These are phyloP conservation scores for Forficula auricularia DNA, from an alignment of 1,140 invertebrate genomes.

Conservation along the genomic window DNA sequence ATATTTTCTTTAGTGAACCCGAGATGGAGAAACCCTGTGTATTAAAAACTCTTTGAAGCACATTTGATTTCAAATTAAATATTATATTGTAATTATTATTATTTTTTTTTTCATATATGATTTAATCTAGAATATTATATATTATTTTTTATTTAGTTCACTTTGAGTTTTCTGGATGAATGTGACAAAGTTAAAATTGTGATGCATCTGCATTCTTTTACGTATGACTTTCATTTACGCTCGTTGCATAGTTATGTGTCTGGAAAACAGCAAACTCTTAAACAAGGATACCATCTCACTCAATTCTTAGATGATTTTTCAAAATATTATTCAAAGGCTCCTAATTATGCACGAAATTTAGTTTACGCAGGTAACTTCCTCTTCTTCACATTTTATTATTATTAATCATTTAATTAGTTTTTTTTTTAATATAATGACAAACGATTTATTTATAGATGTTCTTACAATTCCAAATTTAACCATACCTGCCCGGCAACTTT, in stretches of 20 bases:
- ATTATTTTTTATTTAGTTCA: constrained; percentile 38
- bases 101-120: too few relatives aligned
- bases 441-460: constrained; percentile 29
- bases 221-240: constrained; percentile 71
- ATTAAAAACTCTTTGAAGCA: too few relatives aligned
- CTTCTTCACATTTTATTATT: constrained; percentile 1
- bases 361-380: constrained; percentile 45
- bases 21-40: too few relatives aligned
- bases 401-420: not conserved
- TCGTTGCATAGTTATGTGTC: constrained; percentile 53
- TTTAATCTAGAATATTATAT: constrained; percentile 7
- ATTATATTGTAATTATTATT: not conserved
- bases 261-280: constrained; percentile 38
- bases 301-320: constrained; percentile 67
- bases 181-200: constrained; percentile 54
- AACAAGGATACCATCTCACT: constrained; percentile 53
- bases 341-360: constrained; percentile 64
- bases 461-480: constrained; percentile 39
- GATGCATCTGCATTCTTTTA: constrained; percentile 74
- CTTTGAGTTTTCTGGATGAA: constrained; percentile 53
- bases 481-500: constrained; percentile 46
- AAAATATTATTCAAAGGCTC: constrained; percentile 67
- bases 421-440: constrained; percentile 7
- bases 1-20: too few relatives aligned
- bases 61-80: too few relatives aligned